A percentile compares a stretch with the other conserved stretches of the same genome.
Conservation (phyloP, 64 coral and sea anemone genomes). For the Porites australiensis region DNA sequence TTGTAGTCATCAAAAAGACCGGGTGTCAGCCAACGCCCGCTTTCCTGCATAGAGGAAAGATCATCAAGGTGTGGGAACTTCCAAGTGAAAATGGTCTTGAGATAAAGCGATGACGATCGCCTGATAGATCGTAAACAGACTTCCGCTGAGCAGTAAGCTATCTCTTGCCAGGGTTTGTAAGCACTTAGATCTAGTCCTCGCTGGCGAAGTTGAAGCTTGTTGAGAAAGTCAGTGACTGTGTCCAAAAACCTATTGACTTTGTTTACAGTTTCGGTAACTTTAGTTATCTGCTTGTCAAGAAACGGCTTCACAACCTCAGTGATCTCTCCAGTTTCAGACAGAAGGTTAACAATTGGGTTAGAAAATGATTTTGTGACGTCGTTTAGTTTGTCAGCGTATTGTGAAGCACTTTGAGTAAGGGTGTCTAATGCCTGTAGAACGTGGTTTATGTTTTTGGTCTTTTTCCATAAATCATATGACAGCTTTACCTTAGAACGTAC, state of each 20-base stretch:
- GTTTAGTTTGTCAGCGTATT: conserved; percentile 70
- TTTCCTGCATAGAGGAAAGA: conserved; percentile 80
- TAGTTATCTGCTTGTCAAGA: conserved; percentile 81
- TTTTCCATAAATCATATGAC: conserved; percentile 79
- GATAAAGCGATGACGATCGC: conserved; percentile 87
- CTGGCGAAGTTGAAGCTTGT: conserved; percentile 90
- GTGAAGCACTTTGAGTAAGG: conserved; percentile 68
- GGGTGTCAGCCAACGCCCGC: conserved; percentile 92
- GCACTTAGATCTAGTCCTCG: conserved; percentile 72
- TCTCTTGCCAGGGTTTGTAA: conserved; percentile 78
- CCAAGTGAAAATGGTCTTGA: conserved; percentile 88
- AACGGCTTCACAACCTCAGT: conserved; percentile 72
- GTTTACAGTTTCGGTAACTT: conserved; percentile 60
- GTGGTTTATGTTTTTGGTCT: conserved; percentile 74
- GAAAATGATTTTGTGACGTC: conserved; percentile 63
- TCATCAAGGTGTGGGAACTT: conserved; percentile 97
- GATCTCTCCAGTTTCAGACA: conserved; percentile 75
- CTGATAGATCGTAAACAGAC: conserved; percentile 87
- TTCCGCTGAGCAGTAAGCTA: conserved; percentile 89
- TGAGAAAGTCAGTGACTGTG: conserved; percentile 87
- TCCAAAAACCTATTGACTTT: conserved; percentile 90
- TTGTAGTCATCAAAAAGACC: conserved; percentile 98
- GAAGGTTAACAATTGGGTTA: conserved; percentile 75
- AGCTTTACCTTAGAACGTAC: conserved; percentile 75
- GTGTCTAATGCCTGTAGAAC: conserved; percentile 81